Conservation (phyloP, 2,888 invertebrate species). For the Hirtodrosophila histrioides region DNA sequence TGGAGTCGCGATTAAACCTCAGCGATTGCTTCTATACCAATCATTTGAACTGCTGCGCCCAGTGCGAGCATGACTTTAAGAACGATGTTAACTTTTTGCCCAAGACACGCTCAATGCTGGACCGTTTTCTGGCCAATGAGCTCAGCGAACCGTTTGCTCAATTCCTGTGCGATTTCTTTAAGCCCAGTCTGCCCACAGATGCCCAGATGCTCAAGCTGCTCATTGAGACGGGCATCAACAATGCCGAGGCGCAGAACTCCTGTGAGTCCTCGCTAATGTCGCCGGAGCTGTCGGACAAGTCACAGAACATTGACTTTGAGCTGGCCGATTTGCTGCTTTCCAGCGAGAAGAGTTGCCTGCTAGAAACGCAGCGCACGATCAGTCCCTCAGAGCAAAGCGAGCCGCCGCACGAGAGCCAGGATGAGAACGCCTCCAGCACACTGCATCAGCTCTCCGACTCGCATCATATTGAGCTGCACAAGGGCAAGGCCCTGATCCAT, state of each 20-base stretch:
- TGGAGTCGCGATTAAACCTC: constrained; percentile 83
- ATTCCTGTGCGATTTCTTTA: constrained; percentile 85
- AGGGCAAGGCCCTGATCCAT: constrained; percentile 89
- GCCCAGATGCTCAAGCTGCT: constrained; percentile 89
- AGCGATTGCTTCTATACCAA: constrained; percentile 84
- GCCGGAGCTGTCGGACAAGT: constrained; percentile 84
- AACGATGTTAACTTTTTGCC: constrained; percentile 83
- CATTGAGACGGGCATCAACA: constrained; percentile 90
- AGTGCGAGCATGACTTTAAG: constrained; percentile 84
- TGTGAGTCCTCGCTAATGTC: constrained; percentile 84
- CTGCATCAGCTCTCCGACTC: constrained; percentile 83
- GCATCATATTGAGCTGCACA: constrained; percentile 84
- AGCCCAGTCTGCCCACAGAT: constrained; percentile 88
- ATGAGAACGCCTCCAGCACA: constrained; percentile 83
- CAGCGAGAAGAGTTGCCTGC: constrained; percentile 83
- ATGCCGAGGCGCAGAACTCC: constrained; percentile 83
- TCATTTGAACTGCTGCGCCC: constrained; percentile 85
- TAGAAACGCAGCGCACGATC: constrained; percentile 82
- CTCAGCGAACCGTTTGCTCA: constrained; percentile 83
- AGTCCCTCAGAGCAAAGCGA: constrained; percentile 84
- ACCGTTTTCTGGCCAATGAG: constrained; percentile 84
- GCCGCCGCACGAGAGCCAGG: constrained; percentile 83
- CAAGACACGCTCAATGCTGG: constrained; percentile 83
- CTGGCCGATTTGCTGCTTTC: constrained; percentile 83
- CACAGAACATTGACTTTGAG: constrained; percentile 84